These are phyloP conservation scores for Zophobas atratus DNA, from an alignment of 1,140 invertebrate genomes.

Conservation along the genomic window DNA sequence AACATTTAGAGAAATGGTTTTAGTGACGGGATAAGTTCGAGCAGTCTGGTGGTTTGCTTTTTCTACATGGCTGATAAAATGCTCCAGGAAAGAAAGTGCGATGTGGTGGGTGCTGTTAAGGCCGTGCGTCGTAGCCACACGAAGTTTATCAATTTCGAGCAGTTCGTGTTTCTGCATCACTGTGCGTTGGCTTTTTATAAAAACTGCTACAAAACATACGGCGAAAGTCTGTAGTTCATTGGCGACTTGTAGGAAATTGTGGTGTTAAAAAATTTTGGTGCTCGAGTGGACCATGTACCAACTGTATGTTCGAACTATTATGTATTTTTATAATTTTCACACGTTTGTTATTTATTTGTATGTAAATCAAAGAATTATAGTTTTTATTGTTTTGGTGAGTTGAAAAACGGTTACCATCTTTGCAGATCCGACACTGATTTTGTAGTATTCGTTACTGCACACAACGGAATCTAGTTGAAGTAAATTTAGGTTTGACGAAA, in stretches of 20 bases:
- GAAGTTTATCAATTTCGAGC: constrained; percentile 15
- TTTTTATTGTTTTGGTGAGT: no score
- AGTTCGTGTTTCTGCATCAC: constrained; percentile 15
- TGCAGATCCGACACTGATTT: no score
- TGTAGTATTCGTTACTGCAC: no score
- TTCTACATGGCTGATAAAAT: constrained; percentile 18
- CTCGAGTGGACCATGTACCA: no score
- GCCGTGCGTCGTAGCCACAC: not conserved
- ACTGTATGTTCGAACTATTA: no score
- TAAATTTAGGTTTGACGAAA: no score
- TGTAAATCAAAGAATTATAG: no score
- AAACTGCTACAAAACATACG: not conserved
- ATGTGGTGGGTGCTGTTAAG: constrained; percentile 13
- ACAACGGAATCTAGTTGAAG: no score
- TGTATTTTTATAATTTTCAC: no score
- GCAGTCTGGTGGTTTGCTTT: constrained; percentile 17
- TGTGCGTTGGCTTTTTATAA: constrained; percentile 2
- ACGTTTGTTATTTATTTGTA: no score
- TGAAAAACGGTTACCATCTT: no score
- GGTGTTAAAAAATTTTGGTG: not conserved
- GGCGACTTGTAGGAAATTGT: no score
- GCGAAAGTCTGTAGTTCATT: not conserved
- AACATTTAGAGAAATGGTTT: not conserved
- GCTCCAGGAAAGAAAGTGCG: constrained; percentile 3
- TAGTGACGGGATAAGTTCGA: constrained; percentile 11